Evolutionary conservation across 2,888 invertebrate species (phyloP), one percentile per base, ranked within the genome.

Genomic region (Andricus quercusramuli): DNA sequence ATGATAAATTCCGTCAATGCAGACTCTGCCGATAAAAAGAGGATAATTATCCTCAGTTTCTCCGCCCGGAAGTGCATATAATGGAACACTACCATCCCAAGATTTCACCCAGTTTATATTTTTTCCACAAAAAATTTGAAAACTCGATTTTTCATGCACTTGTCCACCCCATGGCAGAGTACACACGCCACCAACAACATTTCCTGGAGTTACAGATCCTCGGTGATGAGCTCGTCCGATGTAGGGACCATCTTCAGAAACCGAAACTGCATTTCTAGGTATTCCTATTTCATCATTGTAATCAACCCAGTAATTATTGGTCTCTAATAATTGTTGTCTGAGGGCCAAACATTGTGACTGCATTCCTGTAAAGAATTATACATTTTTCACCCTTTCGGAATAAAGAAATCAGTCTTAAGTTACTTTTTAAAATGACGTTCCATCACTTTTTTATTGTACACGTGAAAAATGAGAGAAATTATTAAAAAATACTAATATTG

Each of bases 21-120:
- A 81, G 15, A 89, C 88, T 56, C 91, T 86, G 8, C 90, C 92
- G 20, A 92, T 86, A 78, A 88, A 92, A 20, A 91, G 84, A 0
- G 88, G 88, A 67, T 86, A 86, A 51, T 89, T 89, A 13, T 91
- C 89, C 68, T 89, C 88, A 0, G 90, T 89, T 77, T 89, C 86
- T 2, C 92, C 92, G 1, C 88, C 92, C 13, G 90, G 89, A 68
- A 92, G 82, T 0, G 92, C 92, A 6, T 90, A 86, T 5, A 90
- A 80, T 11, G 92, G 92, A 22, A 92, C 87, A 51, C 88, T 86
- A 4, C 92, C 91, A 3, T 84, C 85, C 80, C 85, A 88, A 1
- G 90, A 87, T 44, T 87, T 87, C 11, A 88, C 86, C 92, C 92
- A 92, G 25, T 85, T 85, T 32, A 90, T 82, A 6, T 88, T 82